phyloP scores from a whole-genome alignment of 2,113 vertebrate species.

The Ondatra zibethicus region DNA sequence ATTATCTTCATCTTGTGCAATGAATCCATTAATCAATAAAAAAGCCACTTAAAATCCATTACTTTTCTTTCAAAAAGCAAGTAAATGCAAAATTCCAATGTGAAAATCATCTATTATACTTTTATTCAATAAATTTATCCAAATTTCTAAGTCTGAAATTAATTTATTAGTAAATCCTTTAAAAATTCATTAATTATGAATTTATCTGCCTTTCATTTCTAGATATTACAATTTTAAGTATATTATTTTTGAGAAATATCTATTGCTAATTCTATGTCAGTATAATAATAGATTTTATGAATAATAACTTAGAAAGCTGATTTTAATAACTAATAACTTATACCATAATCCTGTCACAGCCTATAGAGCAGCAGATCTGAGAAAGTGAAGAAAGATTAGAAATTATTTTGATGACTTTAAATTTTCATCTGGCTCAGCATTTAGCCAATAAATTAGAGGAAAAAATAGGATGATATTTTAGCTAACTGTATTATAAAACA shows the following conservation, averaged over 20 bases:
- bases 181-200: conserved; percentile 44
- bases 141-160: conserved; percentile 23
- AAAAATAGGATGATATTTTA: not conserved
- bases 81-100: not conserved
- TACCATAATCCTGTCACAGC: not conserved
- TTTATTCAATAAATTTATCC: not conserved
- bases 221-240: conserved; percentile 23
- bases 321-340: conserved; percentile 46
- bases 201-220: conserved; percentile 20
- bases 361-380: not conserved
- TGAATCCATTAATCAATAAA: conserved; percentile 1
- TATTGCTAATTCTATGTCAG: conserved; percentile 49
- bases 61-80: not conserved
- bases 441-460: not conserved
- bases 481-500: conserved; percentile 11
- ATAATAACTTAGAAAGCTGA: not conserved
- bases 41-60: not conserved
- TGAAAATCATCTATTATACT: not conserved
- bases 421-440: not conserved
- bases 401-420: not conserved
- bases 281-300: conserved; percentile 1
- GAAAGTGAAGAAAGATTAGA: not conserved
- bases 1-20: not conserved
- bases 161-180: conserved; percentile 33
- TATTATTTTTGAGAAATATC: conserved; percentile 48